Evolutionary conservation across 2,888 invertebrate species (phyloP).

Genomic region (Lathronympha strigana): DNA sequence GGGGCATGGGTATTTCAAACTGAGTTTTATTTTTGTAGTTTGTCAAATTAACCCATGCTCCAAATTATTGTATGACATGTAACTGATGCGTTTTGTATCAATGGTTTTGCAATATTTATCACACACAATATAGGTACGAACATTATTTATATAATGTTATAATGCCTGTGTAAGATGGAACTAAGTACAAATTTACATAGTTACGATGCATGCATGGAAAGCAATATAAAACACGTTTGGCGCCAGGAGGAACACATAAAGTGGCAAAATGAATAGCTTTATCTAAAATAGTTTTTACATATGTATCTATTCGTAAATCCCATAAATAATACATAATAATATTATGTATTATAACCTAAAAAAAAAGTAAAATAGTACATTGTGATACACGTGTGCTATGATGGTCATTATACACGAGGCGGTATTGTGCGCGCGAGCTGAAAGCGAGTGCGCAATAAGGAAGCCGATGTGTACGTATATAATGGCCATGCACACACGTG

Average conservation of each 20-base stretch:
- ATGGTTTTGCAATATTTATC: background rate
- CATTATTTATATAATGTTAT: background rate
- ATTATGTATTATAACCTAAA: too few species aligned
- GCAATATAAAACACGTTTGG: background rate
- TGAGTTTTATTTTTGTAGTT: too few species aligned
- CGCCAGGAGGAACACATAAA: background rate
- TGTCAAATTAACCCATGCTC: too few species aligned
- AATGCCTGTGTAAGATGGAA: background rate
- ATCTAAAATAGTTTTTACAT: background rate
- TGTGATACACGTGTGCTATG: too few species aligned
- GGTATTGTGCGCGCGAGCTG: too few species aligned
- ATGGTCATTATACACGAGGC: too few species aligned
- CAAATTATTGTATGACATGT: background rate
- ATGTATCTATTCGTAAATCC: background rate
- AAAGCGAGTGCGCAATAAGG: too few species aligned
- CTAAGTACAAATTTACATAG: background rate
- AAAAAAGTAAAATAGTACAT: too few species aligned
- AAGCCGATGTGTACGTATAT: too few species aligned
- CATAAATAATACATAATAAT: too few species aligned
- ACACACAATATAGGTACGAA: background rate
- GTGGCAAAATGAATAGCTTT: background rate
- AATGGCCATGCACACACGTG: too few species aligned
- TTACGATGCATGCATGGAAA: background rate
- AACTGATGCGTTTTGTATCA: background rate
- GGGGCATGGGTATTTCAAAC: too few species aligned